Evolutionary conservation across 1,140 invertebrate species (phyloP), one percentile per base, ranked within the genome.

Genomic region (Plutomurus gul): DNA sequence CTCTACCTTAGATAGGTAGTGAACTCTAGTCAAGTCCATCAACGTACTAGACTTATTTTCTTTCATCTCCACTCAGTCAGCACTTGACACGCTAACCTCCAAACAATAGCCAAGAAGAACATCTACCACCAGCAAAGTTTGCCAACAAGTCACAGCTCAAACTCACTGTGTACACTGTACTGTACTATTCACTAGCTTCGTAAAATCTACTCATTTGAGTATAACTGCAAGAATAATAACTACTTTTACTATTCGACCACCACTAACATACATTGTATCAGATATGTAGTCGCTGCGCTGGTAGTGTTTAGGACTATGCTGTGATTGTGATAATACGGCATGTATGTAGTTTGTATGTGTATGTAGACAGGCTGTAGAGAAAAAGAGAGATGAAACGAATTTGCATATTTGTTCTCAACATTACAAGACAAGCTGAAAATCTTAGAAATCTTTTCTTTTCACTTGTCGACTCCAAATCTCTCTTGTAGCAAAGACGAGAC

Each of bases 61-160:
- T 51, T 47, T 49, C 46, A 33, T n/a, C n/a, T 20, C 47, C 22
- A 65, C 30, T 65, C 56, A 33, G 13, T 27, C 30, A 65, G 43
- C 73, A 49, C 70, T 72, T 72, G 70, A 72, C 70, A 72, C 70
- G 70, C 70, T 72, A 72, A 72, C 70, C 70, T 72, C 70, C 70
- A 72, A 72, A 72, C 70, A 72, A 72, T 39, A 65, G 56, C 56
- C 56, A 65, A 65, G 30, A 65, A 65, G 27, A 33, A 13, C 20
- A 33, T 65, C 56, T 36, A 65, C 56, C 51, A 56, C 46, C 46
- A 7, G n/a, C 46, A 49, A 18, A n/a, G 8, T 18, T 16, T 36
- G 56, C 56, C 56, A 65, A 36, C 56, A n/a, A 33, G 8, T 65
- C 30, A 65, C n/a, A 65, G 36, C 27, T 33, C 56, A 18, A 65